Base-by-base conservation (phyloP, 2,888 invertebrate genomes). In the Noctuana brunneofusca region DNA sequence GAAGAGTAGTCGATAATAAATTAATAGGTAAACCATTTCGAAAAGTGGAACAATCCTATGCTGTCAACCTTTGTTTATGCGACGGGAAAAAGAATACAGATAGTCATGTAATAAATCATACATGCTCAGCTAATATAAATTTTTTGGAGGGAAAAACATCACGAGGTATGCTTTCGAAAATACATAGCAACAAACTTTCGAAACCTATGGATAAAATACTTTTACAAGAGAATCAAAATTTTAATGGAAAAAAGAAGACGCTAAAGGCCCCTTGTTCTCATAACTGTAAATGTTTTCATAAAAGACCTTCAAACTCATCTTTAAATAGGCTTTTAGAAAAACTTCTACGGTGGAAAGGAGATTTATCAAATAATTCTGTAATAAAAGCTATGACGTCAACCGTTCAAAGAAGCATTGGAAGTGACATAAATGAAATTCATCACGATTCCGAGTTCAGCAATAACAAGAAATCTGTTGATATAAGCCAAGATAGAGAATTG, bases 41-140 rank as follows among this genome's bases (percentile, higher is more conserved):
- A 57, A 76, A 69, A 62, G 57, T 59, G 16, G 66, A 64, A 24
- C 80, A 81, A 54, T 70, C 80, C 3, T 87, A 78, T 70, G 80
- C 88, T 49, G 83, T 89, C 1, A 88, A 89, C 66, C 62, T 88
- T 62, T 90, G 90, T 70, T 69, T 90, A 48, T 87, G 82, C 67
- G 74, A 73, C 22, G 65, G 73, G 41, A 75, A 76, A 66, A 81
- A 75, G 64, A 67, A 73, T 30, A 58, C 68, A 22, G 69, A 68
- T 30, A 71, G 72, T 58, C 52, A 12, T 14, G 66, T 57, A 38
- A 50, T 62, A 66, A 69, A 43, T 46, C 16, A 9, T n/a, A 11
- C 14, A 63, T 56, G 63, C 43, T 63, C 38, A 20, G 58, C 60
- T 18, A 24, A 54, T 30, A 8, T 49, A 11, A 59, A 54, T 38